A percentile compares a stretch with the other conserved stretches of the same genome.
phyloP scores from a whole-genome alignment of 2,888 invertebrate species.

The Charanyca ferruginea region DNA sequence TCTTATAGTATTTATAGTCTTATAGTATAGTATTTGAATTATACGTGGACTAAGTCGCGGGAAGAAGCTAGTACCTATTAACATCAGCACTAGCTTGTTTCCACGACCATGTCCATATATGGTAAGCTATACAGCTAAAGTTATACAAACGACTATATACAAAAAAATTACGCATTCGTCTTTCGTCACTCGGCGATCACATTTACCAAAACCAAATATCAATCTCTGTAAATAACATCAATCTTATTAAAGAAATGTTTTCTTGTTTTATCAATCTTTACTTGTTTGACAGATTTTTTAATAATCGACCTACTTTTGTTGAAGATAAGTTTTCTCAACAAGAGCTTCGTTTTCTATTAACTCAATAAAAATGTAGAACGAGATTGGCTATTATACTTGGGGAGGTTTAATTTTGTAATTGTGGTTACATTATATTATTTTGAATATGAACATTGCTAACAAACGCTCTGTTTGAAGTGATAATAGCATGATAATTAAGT shows the following conservation, averaged over 20 bases:
- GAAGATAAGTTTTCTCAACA: conserved; percentile 51
- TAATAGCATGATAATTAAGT: conserved; percentile 30
- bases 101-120: no score
- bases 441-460: conserved; percentile 14
- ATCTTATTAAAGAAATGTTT: conserved; percentile 28
- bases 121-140: no score
- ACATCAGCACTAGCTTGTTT: no score
- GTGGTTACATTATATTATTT: conserved; percentile 42
- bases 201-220: conserved; percentile 23
- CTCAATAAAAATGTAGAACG: conserved; percentile 54
- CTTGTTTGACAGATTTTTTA: conserved; percentile 60
- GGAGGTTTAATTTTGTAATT: conserved; percentile 44
- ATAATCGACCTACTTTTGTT: conserved; percentile 44
- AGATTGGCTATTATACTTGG: conserved; percentile 52
- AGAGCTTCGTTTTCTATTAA: conserved; percentile 58
- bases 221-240: conserved; percentile 15
- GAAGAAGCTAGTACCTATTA: no score
- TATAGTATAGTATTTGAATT: no score
- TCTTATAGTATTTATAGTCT: no score
- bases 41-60: no score
- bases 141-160: no score
- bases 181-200: not conserved
- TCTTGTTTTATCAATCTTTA: conserved; percentile 60
- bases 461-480: conserved; percentile 19
- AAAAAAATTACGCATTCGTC: no score